Percentiles rank a stretch among this genome's conserved stretches.
phyloP scores from a whole-genome alignment of 2,888 invertebrate species.

The Agrilus biguttatus region DNA sequence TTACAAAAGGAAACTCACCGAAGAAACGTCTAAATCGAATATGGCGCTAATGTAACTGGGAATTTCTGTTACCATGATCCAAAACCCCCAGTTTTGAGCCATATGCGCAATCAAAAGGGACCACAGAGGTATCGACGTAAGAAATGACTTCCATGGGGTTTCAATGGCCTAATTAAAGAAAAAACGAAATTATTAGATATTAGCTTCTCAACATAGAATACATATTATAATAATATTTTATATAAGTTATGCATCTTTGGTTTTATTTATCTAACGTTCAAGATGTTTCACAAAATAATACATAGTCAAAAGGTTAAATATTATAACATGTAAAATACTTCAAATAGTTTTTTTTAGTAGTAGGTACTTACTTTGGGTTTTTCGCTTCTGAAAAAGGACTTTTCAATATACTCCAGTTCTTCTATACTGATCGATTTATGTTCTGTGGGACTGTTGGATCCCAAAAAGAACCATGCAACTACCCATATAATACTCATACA shows the following conservation, averaged over 20 bases:
- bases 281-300: too few species aligned
- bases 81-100: constrained; percentile 69
- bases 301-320: too few species aligned
- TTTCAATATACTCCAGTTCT: constrained; percentile 50
- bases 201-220: too few species aligned
- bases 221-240: too few species aligned
- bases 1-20: constrained; percentile 31
- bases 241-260: too few species aligned
- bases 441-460: constrained; percentile 45
- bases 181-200: too few species aligned
- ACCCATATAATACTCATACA: constrained; percentile 43
- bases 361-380: constrained; percentile 24
- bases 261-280: too few species aligned
- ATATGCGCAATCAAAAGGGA: constrained; percentile 57
- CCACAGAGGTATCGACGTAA: constrained; percentile 63
- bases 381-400: constrained; percentile 38
- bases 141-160: constrained; percentile 63
- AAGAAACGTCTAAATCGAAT: constrained; percentile 53
- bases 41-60: constrained; percentile 66
- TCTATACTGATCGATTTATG: constrained; percentile 40
- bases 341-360: background rate
- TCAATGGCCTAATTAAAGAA: too few species aligned
- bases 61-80: constrained; percentile 69
- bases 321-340: too few species aligned
- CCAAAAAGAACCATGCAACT: constrained; percentile 40